Base-by-base conservation (phyloP, 2,888 invertebrate genomes). In the Tachina fera region DNA sequence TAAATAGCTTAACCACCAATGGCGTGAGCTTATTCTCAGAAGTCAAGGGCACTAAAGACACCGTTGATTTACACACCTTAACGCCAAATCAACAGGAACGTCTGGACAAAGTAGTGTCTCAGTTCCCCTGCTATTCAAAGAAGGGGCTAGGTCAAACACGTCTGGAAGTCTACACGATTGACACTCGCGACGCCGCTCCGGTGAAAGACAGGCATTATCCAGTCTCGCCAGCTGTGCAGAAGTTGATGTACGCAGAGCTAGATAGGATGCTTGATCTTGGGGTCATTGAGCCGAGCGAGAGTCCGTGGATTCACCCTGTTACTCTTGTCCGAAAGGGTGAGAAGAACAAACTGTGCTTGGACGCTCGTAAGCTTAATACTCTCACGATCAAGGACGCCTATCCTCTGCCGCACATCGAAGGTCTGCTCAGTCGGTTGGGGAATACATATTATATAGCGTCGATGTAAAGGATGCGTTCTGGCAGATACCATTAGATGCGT, bases 1-100 rank as follows among this genome's bases (percentile, higher is more conserved):
- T 77, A 2, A 41, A 39, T 13, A 60, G 77, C 13, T 13, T 77
- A 0, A 60, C 77, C 3, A 68, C 49, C 13, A 68, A 77, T 14
- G 19, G 6, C 31, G 31, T 31, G 31, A 31, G 14, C 9, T 31
- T 77, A 1, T 60, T 49, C 39, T 47, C 67, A 1, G 77, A 47
- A 68, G 31, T 13, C 13, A 14, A 11, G 14, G 6, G 47, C 5
- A 6, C 2, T 16, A 8, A 9, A 14, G 49, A 47, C 13, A 5
- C 8, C 10, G 9, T 14, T 3, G 51, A 70, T 13, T 41, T n/a
- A 0, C 70, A 70, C 43, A 9, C 19, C 0, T 19, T 70, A 13
- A 14, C 43, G 9, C 53, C 41, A 13, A 14, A 47, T 13, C 47
- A 47, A 14, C 47, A 1, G 6, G 47, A 47, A 47, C 11, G 14